These are phyloP conservation scores for Drosophila eohydei DNA, from an alignment of 2,888 invertebrate species.

Conservation along the genomic window DNA sequence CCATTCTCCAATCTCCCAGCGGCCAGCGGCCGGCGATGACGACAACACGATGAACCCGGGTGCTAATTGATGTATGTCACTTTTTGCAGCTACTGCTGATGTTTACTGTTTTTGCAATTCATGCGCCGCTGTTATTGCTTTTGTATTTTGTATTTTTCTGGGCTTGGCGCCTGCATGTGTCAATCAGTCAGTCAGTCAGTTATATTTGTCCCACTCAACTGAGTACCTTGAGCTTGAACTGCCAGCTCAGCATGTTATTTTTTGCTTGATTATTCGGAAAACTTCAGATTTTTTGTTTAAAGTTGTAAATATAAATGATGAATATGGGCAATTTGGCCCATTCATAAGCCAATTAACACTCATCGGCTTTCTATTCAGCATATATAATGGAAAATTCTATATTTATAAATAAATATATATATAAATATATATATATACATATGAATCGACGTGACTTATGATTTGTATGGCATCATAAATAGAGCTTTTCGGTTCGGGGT, in stretches of 20 bases:
- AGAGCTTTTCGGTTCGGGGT: constrained; percentile 9
- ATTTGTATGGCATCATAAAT: constrained; percentile 41
- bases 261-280: constrained; percentile 15
- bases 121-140: background rate
- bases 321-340: constrained; percentile 21
- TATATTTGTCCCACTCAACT: constrained; percentile 17
- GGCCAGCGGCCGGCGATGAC: background rate
- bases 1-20: background rate
- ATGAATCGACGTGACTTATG: constrained; percentile 20
- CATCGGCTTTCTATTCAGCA: background rate
- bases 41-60: constrained; percentile 27
- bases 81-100: constrained; percentile 23
- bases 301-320: constrained; percentile 5
- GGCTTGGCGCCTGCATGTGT: constrained; percentile 33
- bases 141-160: constrained; percentile 12
- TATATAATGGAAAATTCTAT: constrained; percentile 2
- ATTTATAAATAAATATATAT: background rate
- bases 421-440: background rate
- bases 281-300: background rate
- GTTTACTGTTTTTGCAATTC: constrained; percentile 15
- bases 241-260: constrained; percentile 13
- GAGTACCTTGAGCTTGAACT: constrained; percentile 50
- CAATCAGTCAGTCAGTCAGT: constrained; percentile 35
- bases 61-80: constrained; percentile 40
- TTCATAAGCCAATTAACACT: constrained; percentile 24